Percentiles rank a stretch among this genome's conserved stretches.
phyloP scores from a whole-genome alignment of 2,797 vertebrate genomes.

The Melanotaenia boesemani region DNA sequence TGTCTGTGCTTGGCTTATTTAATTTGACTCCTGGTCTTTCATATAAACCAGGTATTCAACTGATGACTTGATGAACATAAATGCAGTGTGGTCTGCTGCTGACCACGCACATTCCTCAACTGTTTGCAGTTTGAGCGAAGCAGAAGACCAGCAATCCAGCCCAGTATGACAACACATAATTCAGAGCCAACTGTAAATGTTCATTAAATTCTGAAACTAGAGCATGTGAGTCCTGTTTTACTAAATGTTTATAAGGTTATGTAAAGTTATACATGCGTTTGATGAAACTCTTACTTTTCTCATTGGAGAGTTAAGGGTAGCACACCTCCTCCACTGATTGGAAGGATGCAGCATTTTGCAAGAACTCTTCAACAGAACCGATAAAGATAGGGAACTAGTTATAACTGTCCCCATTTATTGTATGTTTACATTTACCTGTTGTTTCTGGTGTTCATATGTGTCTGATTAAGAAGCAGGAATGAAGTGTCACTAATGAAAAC shows the following conservation, averaged over 20 bases:
- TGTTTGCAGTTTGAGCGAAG: no score
- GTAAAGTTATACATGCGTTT: neutral
- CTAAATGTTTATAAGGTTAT: neutral
- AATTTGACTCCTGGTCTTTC: neutral
- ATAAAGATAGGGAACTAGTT: slow-evolving; percentile 8
- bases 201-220: neutral
- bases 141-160: no score
- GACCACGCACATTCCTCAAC: no score
- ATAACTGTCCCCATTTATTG: slow-evolving; percentile 46
- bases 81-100: neutral
- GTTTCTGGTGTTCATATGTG: slow-evolving; percentile 39
- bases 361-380: slow-evolving; percentile 28
- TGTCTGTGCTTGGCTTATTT: neutral
- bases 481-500: slow-evolving; percentile 51
- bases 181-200: no score
- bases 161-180: no score
- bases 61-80: neutral
- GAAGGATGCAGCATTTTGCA: slow-evolving; percentile 27
- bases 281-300: neutral
- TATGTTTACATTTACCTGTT: slow-evolving; percentile 59
- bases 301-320: neutral
- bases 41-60: neutral
- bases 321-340: slow-evolving; percentile 12
- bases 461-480: slow-evolving; percentile 47
- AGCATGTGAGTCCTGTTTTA: neutral